Base-by-base conservation (phyloP, 1,140 invertebrate species). In the Drosophila trapezifrons region DNA sequence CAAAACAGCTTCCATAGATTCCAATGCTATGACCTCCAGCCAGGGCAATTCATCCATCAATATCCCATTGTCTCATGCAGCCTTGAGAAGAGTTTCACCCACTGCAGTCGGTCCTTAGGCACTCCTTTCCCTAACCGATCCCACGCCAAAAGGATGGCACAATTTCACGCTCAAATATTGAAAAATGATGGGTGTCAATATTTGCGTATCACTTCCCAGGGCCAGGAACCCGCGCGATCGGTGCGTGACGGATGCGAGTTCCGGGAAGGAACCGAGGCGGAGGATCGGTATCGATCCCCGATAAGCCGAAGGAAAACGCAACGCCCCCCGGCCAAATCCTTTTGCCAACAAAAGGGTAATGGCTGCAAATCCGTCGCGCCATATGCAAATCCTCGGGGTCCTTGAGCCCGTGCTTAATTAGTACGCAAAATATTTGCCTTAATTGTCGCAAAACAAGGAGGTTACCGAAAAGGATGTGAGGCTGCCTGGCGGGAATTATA, bases 381-480 rank as follows among this genome's bases (percentile, higher is more conserved):
- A 56, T 86, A 84, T 84, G 81, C 84, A 89, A 84, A 89, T 87
- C 37, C 37, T 17, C 25, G n/a, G 38, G 40, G 5, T 37, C 12
- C 42, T 58, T 52, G 35, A 65, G 52, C 70, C 70, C 70, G 20
- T 60, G 78, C 78, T 89, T 86, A 91, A 91, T 91, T 91, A 91
- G 84, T 89, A 91, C 89, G 69, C 89, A 91, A 91, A 91, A 91
- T 91, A 91, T 91, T 91, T 91, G 89, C 78, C 85, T 71, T 87
- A 90, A 90, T 90, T 90, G 80, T 77, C 67, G 58, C 52, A 70
- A 78, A 79, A 67, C 57, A 38, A 25, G 51, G 51, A 40, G 20
- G 54, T 46, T 7, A 46, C 47, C 17, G 43, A 20, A 32, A 65
- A 47, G 45, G 59, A 56, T 65, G 17, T 20, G 29, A 42, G 17